Conservation (phyloP, 92 coral and sea anemone species). For the Nematostella vectensis region DNA sequence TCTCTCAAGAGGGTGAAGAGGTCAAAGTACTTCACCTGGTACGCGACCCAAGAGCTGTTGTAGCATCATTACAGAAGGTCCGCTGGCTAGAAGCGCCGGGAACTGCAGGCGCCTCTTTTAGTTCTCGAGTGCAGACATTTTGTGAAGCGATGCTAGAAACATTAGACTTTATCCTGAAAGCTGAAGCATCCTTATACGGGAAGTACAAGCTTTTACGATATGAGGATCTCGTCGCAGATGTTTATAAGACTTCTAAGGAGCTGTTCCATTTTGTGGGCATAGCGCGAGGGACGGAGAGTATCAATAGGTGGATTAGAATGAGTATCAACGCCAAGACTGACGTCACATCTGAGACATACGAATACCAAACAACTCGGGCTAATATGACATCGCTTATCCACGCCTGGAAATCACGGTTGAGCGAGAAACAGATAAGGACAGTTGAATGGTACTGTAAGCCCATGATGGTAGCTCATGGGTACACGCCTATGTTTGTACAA, state of each 20-base stretch:
- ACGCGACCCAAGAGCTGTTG: constrained; percentile 88
- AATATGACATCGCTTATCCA: constrained; percentile 33
- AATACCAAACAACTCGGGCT: constrained; percentile 49
- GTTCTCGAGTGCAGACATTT: constrained; percentile 37
- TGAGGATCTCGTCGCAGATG: constrained; percentile 53
- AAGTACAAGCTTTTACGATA: constrained; percentile 50
- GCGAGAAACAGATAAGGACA: constrained; percentile 12
- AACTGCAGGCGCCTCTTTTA: constrained; percentile 9
- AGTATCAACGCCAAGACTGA: constrained; percentile 8
- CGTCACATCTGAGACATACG: constrained; percentile 5
- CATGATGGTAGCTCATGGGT: constrained; percentile 34
- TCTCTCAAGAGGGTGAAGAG: constrained; percentile 9
- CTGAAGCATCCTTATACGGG: constrained; percentile 27
- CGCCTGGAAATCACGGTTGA: constrained; percentile 50
- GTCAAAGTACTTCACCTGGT: constrained; percentile 66
- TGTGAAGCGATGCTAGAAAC: constrained; percentile 47
- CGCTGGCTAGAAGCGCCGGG: constrained; percentile 52
- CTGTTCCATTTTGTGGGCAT: constrained; percentile 54
- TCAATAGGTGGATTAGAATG: constrained; percentile 26
- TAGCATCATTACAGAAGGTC: constrained; percentile 63
- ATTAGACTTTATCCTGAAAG: constrained; percentile 38
- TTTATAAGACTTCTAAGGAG: constrained; percentile 19
- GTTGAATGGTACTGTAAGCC: constrained; percentile 69
- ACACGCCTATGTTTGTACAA: constrained; percentile 25
- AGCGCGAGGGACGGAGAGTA: constrained; percentile 25